These are phyloP conservation scores for Cynoglossus semilaevis DNA, from an alignment of 2,113 vertebrate species.

Conservation along the genomic window DNA sequence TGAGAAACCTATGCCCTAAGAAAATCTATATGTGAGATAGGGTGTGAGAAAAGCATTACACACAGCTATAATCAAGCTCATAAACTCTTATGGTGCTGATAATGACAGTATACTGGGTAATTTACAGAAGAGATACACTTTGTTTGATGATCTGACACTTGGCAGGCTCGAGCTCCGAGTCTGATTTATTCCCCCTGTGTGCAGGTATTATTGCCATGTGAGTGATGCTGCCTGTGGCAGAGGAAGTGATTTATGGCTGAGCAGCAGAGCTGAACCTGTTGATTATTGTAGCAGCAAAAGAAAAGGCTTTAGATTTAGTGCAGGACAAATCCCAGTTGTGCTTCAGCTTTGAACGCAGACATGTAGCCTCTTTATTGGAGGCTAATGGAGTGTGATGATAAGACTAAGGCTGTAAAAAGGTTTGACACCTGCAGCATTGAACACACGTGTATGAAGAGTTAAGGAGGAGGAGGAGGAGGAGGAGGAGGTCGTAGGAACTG, in stretches of 20 bases:
- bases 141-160: conserved; percentile 49
- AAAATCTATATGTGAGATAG: conserved; percentile 23
- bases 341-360: background rate
- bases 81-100: conserved; percentile 10
- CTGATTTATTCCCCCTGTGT: conserved; percentile 40
- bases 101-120: conserved; percentile 31
- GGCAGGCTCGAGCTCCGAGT: conserved; percentile 18
- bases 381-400: background rate
- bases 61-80: conserved; percentile 13
- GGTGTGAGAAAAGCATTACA: conserved; percentile 9
- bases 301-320: background rate
- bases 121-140: conserved; percentile 25
- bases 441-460: background rate
- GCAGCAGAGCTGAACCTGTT: conserved; percentile 13
- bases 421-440: background rate
- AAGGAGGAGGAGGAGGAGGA: too few species aligned
- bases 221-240: conserved; percentile 23
- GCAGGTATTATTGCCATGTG: conserved; percentile 19
- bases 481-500: too few species aligned
- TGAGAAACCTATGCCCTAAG: too few species aligned
- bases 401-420: background rate
- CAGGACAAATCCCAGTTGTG: background rate
- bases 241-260: conserved; percentile 26
- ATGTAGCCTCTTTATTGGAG: background rate
- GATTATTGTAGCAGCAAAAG: conserved; percentile 4